Percentiles rank a stretch among this genome's conserved stretches.
These are phyloP conservation scores for Lepus europaeus DNA, from an alignment of 2,113 vertebrate species.

Conservation along the genomic window DNA sequence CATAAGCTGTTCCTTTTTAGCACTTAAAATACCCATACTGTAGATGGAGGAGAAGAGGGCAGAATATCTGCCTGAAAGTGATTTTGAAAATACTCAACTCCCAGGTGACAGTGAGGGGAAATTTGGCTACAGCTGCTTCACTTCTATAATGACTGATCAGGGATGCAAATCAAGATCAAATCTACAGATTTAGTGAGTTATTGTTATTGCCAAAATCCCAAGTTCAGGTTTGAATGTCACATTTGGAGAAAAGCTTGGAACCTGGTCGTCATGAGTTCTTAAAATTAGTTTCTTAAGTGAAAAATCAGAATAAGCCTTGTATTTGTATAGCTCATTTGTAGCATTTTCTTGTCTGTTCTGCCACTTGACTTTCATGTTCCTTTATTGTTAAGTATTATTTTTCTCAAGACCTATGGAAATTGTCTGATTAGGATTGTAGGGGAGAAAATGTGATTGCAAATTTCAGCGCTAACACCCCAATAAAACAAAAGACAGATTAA, in stretches of 20 bases:
- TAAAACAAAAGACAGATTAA: background rate
- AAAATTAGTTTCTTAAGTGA: background rate
- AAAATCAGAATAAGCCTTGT: conserved; percentile 32
- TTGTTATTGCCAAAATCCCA: conserved; percentile 47
- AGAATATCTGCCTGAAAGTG: background rate
- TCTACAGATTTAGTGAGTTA: conserved; percentile 13
- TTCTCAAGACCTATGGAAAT: background rate
- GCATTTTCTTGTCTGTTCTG: background rate
- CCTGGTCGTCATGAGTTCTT: background rate
- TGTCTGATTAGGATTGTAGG: background rate
- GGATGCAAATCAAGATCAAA: conserved; percentile 61
- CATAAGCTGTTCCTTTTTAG: conserved; percentile 26
- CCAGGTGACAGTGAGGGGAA: background rate
- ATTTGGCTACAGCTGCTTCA: conserved; percentile 68
- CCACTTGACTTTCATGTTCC: background rate
- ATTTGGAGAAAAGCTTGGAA: background rate
- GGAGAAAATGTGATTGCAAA: background rate
- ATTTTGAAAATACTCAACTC: conserved; percentile 61
- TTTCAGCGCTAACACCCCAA: too few relatives aligned
- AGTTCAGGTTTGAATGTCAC: conserved; percentile 37
- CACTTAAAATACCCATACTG: conserved; percentile 1
- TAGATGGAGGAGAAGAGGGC: background rate
- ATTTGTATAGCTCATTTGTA: background rate
- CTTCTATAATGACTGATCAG: conserved; percentile 44
- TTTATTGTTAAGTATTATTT: background rate